Conservation (phyloP, 2,888 invertebrate species). For the Leptopterna dolabrata region DNA sequence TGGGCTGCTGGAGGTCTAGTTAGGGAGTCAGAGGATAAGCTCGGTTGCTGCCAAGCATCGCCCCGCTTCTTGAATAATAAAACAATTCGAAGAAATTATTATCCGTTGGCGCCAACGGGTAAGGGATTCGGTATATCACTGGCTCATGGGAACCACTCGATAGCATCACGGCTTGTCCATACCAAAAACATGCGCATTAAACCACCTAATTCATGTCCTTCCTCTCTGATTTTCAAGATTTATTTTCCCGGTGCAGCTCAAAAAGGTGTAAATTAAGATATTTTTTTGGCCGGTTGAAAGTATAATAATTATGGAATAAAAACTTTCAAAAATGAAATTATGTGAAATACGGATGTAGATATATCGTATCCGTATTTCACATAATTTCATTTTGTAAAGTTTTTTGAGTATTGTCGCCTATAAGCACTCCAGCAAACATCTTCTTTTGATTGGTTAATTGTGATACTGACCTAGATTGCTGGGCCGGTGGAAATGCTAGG, state of each 20-base stretch:
- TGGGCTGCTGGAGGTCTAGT: not conserved
- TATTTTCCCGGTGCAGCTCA: no score
- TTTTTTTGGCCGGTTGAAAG: no score
- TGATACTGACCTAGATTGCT: not conserved
- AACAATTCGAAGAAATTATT: not conserved
- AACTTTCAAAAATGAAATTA: no score
- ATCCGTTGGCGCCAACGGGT: not conserved
- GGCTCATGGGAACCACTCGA: constrained; percentile 1
- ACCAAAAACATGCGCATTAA: not conserved
- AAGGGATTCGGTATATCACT: not conserved
- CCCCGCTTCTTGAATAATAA: not conserved
- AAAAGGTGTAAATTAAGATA: no score
- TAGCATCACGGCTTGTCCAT: not conserved
- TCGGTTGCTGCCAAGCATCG: not conserved
- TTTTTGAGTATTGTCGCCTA: no score
- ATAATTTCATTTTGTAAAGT: no score
- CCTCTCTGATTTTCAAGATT: not conserved
- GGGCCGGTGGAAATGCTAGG: not conserved
- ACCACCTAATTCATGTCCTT: not conserved
- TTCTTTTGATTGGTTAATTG: not conserved
- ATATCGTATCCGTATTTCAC: no score
- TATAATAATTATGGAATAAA: no score
- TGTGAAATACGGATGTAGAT: no score
- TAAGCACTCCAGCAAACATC: no score
- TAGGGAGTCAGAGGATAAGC: not conserved